Percentiles rank a stretch among this genome's conserved stretches.
phyloP scores from a whole-genome alignment of 2,797 vertebrate species.

The Hemitrygon akajei region DNA sequence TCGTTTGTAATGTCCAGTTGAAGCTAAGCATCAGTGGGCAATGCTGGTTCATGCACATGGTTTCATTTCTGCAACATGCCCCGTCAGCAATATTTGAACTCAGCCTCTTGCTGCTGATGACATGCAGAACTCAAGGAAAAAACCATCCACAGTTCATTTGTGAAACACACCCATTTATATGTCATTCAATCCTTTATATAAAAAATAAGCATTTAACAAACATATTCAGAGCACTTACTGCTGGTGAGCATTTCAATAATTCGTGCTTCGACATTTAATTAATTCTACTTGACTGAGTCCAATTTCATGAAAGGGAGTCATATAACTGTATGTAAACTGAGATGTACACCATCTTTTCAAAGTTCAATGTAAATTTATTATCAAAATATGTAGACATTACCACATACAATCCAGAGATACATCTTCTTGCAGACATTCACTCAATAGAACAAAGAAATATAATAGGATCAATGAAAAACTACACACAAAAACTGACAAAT shows the following conservation, averaged over 20 bases:
- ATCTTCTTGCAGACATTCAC: too few relatives aligned
- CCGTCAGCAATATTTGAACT: neutral
- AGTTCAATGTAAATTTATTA: too few relatives aligned
- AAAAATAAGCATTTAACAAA: neutral
- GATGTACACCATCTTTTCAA: neutral
- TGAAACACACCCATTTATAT: conserved; percentile 8
- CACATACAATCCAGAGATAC: too few relatives aligned
- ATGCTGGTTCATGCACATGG: neutral
- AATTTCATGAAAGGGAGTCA: neutral
- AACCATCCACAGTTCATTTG: neutral
- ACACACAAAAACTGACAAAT: too few relatives aligned
- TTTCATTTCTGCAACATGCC: neutral
- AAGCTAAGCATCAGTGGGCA: neutral
- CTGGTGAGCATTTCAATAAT: neutral
- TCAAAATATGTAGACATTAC: too few relatives aligned
- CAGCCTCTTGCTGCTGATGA: neutral
- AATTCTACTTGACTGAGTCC: neutral
- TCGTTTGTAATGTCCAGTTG: neutral
- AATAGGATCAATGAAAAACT: too few relatives aligned
- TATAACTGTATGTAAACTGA: neutral
- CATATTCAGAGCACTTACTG: neutral
- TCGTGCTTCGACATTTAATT: neutral
- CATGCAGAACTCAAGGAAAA: neutral
- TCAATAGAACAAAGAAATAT: too few relatives aligned
- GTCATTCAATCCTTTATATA: neutral